phyloP scores from a whole-genome alignment of 2,797 vertebrate genomes.

The Acrocephalus scirpaceus region DNA sequence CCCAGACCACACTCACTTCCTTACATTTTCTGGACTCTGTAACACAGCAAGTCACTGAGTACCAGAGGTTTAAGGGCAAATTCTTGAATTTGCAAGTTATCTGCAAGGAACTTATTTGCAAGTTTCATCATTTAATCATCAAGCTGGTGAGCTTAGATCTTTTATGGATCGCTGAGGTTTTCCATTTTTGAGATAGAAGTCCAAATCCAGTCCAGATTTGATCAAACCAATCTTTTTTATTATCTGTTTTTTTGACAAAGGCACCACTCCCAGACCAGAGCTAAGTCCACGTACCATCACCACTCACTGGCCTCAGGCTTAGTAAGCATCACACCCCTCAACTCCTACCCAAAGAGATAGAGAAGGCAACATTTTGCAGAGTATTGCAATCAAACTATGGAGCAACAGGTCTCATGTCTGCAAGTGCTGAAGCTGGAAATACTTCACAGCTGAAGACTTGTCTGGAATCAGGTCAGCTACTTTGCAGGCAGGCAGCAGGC shows the following conservation, averaged over 20 bases:
- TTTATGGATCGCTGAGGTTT: not conserved
- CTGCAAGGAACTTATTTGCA: not conserved
- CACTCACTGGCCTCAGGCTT: not conserved
- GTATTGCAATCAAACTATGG: not conserved
- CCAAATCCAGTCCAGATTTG: not conserved
- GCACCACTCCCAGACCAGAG: not conserved
- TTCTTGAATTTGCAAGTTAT: not conserved
- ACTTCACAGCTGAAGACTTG: not conserved
- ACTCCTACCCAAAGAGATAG: not conserved
- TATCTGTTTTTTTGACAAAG: not conserved
- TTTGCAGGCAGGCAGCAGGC: not conserved
- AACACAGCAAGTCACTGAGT: not conserved
- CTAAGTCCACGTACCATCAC: not conserved
- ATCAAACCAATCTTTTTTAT: not conserved
- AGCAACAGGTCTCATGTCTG: not conserved
- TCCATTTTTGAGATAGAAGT: not conserved
- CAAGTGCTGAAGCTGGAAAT: not conserved
- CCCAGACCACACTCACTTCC: not conserved
- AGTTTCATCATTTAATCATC: not conserved
- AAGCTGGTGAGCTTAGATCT: not conserved
- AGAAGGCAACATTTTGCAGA: not conserved
- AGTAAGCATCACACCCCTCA: not conserved
- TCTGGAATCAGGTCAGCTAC: not conserved
- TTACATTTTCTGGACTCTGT: not conserved
- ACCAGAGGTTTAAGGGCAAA: not conserved